These are phyloP conservation scores for Chironomus riparius DNA, from an alignment of 2,888 invertebrate genomes.

Conservation along the genomic window DNA sequence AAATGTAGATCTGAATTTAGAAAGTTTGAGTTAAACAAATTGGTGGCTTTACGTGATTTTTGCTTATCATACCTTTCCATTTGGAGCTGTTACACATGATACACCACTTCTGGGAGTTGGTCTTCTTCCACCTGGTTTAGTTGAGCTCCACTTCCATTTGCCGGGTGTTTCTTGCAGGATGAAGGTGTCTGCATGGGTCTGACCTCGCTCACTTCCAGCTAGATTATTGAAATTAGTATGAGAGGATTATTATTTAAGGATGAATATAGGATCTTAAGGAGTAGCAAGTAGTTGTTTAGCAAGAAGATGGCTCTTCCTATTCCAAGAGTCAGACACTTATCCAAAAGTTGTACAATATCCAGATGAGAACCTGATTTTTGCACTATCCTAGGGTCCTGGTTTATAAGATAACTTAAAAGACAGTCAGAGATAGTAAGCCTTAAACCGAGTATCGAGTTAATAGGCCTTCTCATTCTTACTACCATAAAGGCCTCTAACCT, in stretches of 20 bases:
- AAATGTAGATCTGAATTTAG: conserved; percentile 55
- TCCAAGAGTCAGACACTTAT: no score
- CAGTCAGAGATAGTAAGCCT: neutral
- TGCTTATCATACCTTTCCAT: conserved; percentile 41
- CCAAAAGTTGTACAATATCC: no score
- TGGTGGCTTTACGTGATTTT: neutral
- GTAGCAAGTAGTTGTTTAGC: no score
- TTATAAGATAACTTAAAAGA: no score
- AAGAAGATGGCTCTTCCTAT: no score
- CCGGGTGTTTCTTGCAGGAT: conserved; percentile 28
- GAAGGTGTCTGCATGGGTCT: neutral
- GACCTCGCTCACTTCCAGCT: conserved; percentile 9
- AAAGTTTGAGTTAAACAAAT: neutral
- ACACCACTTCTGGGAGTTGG: conserved; percentile 62
- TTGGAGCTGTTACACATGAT: conserved; percentile 53
- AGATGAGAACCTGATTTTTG: no score
- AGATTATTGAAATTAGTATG: neutral
- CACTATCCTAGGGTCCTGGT: no score
- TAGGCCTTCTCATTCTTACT: no score
- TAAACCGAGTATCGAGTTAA: neutral
- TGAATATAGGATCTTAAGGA: no score
- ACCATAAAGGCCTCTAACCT: no score
- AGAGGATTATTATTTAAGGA: no score
- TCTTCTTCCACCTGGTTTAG: conserved; percentile 56
- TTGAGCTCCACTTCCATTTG: conserved; percentile 63